These are phyloP conservation scores for Aphidoletes aphidimyza DNA, from an alignment of 2,888 invertebrate species.

Conservation along the genomic window DNA sequence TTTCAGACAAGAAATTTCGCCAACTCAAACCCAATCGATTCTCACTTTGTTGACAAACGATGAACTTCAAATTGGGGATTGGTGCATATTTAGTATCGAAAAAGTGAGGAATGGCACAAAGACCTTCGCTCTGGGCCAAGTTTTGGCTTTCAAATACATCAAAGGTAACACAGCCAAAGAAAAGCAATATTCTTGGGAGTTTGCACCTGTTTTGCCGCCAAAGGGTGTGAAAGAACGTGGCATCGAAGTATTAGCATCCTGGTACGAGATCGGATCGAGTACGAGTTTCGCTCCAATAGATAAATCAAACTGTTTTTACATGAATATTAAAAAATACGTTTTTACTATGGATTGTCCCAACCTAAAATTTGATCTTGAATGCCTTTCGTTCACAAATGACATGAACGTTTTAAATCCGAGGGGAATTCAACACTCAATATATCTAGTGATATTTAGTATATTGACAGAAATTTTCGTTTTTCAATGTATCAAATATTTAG, in stretches of 20 bases:
- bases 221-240: neutral
- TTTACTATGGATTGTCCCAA: neutral
- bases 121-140: neutral
- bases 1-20: neutral
- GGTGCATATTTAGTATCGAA: neutral
- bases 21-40: neutral
- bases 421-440: neutral
- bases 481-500: no score
- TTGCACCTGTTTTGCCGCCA: neutral
- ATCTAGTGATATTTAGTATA: no score
- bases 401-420: neutral
- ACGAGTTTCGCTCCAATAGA: neutral
- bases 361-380: neutral
- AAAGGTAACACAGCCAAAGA: neutral
- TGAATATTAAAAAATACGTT: neutral
- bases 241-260: neutral
- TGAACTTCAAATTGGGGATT: neutral
- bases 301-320: neutral
- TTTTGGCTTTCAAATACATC: neutral
- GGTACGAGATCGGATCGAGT: neutral
- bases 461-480: no score
- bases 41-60: neutral
- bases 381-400: neutral
- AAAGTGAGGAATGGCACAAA: neutral
- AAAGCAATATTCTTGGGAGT: neutral